phyloP scores from a whole-genome alignment of 2,797 vertebrate genomes.

The Acanthis flammea region DNA sequence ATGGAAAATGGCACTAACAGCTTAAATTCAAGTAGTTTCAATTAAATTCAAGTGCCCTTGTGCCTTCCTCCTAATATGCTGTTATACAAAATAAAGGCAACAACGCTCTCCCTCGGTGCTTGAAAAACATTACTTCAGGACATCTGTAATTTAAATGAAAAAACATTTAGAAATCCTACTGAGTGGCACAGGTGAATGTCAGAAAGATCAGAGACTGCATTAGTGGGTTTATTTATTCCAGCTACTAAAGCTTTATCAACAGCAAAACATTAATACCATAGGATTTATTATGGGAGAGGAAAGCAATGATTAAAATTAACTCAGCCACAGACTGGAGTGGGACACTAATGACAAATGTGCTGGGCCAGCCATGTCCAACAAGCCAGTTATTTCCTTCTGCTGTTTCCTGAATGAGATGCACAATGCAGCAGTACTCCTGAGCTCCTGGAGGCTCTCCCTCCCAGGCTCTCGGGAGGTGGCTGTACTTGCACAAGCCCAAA shows the following conservation, averaged over 20 bases:
- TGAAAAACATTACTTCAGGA: background rate
- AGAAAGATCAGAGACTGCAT: background rate
- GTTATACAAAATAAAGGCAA: background rate
- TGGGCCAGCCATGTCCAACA: background rate
- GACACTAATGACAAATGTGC: background rate
- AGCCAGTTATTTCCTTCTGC: background rate
- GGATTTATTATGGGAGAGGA: background rate
- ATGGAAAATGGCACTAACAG: background rate
- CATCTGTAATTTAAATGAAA: background rate
- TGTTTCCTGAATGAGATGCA: background rate
- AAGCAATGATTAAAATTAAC: background rate
- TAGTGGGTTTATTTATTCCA: background rate
- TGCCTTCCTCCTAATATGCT: background rate
- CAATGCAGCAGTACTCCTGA: background rate
- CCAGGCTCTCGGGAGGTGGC: background rate
- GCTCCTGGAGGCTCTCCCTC: background rate
- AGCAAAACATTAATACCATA: background rate
- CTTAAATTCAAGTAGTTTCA: background rate
- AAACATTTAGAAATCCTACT: background rate
- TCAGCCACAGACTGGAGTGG: background rate
- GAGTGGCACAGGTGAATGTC: background rate
- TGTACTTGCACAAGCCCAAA: background rate
- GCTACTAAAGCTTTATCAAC: background rate
- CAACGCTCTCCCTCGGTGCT: background rate
- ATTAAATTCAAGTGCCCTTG: background rate